These are phyloP conservation scores for Phodopus roborovskii DNA, from an alignment of 2,113 vertebrate genomes.

Conservation along the genomic window DNA sequence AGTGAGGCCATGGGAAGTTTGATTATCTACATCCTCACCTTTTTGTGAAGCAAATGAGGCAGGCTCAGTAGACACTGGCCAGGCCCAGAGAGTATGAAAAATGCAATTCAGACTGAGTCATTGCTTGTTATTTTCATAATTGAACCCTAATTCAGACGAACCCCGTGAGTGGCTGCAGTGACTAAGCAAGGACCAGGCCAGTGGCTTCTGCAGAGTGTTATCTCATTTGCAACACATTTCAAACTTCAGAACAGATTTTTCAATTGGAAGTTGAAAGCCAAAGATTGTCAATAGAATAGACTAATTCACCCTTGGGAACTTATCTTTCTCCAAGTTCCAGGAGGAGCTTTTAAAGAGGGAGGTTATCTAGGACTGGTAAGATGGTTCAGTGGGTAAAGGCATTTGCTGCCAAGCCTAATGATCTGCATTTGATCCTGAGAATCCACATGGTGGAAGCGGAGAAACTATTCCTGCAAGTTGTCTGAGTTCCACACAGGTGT, in stretches of 20 bases:
- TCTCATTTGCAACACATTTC: conserved; percentile 81
- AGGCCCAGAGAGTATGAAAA: conserved; percentile 68
- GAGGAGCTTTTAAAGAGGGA: conserved; percentile 37
- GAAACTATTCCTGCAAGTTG: not conserved
- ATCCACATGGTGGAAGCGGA: not conserved
- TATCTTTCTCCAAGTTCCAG: conserved; percentile 3
- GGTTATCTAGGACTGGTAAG: not conserved
- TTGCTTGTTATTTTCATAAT: conserved; percentile 45
- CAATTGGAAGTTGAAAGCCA: conserved; percentile 78
- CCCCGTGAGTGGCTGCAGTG: conserved; percentile 77
- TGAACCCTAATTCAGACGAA: conserved; percentile 68
- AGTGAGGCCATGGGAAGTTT: conserved; percentile 61
- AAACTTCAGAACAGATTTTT: conserved; percentile 79
- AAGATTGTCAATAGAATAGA: conserved; percentile 78
- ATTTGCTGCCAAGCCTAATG: not conserved
- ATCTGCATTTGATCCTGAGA: not conserved
- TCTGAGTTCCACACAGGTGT: not conserved
- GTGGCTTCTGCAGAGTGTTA: conserved; percentile 76
- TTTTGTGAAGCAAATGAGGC: conserved; percentile 75
- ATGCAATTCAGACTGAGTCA: conserved; percentile 58
- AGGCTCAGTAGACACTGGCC: conserved; percentile 53
- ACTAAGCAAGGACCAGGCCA: conserved; percentile 81
- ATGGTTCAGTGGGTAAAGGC: not conserved
- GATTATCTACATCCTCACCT: conserved; percentile 71
- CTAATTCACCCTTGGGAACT: conserved; percentile 64